Evolutionary conservation across 1,140 invertebrate genomes (phyloP), one percentile per base, ranked within the genome.

Genomic region (Drosophila funebris): DNA sequence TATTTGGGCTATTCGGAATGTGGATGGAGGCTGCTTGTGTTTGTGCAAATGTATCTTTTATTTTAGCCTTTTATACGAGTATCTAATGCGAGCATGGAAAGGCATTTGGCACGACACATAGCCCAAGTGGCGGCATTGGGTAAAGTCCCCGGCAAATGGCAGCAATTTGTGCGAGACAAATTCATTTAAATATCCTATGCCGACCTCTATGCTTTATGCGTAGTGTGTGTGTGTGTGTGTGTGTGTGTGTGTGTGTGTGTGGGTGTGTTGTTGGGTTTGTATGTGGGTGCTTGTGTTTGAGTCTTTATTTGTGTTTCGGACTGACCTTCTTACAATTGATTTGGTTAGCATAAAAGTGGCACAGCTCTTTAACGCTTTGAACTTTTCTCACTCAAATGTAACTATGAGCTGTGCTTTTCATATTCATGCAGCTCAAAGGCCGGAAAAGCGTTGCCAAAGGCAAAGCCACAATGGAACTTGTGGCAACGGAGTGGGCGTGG

Each of bases 81-180:
- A 75, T 87, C 82, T 85, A 78, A 87, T 81, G 82, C 82, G 77
- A 87, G 82, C 74, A 57, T 52, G 74, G 37, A 43, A 78, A 67
- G 69, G 78, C 83, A 88, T 87, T 87, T 87, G 82, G 82, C 83
- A 88, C 71, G 82, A 85, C 82, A 87, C 82, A 85, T 85, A 68
- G 81, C 78, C 82, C 83, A 76, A 87, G 74, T 87, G 82, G 82
- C 81, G 81, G 82, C 81, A 64, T 73, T 73, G 78, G 77, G 53
- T 61, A 72, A 82, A 66, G 73, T 70, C 69, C 73, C 63, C 70
- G 77, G 74, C 74, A 85, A 88, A 88, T 88, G 83, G 76, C 76
- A 88, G 78, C 83, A 88, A 88, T 88, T 88, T 88, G 83, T 88
- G 83, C 64, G 83, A 88, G 83, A 88, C 83, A 88, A 88, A 88